Conservation (phyloP, 1,140 invertebrate genomes). For the Caerostris darwini region DNA sequence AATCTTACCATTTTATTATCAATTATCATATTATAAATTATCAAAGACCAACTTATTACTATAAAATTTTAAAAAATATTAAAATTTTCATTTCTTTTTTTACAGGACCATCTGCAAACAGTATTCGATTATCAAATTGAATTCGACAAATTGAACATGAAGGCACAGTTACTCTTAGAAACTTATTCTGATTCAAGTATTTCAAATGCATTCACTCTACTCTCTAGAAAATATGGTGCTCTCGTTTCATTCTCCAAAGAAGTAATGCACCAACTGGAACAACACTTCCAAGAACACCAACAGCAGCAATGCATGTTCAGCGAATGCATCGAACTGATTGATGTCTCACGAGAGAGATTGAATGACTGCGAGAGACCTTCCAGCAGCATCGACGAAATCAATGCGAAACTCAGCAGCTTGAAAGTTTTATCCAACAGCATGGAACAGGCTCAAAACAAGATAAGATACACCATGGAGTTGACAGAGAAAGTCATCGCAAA, state of each 20-base stretch:
- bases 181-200: slow-evolving; percentile 96
- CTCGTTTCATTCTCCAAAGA: slow-evolving; percentile 95
- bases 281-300: slow-evolving; percentile 90
- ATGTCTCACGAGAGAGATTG: slow-evolving; percentile 90
- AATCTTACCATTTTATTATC: too few relatives aligned
- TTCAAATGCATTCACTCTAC: slow-evolving; percentile 95
- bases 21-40: too few relatives aligned
- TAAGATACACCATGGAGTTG: slow-evolving; percentile 91
- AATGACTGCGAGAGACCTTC: slow-evolving; percentile 88
- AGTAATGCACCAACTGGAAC: slow-evolving; percentile 93
- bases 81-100: neutral
- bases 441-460: slow-evolving; percentile 94
- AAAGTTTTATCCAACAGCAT: slow-evolving; percentile 92
- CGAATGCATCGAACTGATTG: slow-evolving; percentile 95
- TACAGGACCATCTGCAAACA: slow-evolving; percentile 89
- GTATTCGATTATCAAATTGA: slow-evolving; percentile 97
- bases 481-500: slow-evolving; percentile 96
- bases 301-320: slow-evolving; percentile 89
- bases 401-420: slow-evolving; percentile 90
- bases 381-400: slow-evolving; percentile 89
- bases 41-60: too few relatives aligned
- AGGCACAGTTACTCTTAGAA: slow-evolving; percentile 93
- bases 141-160: slow-evolving; percentile 94
- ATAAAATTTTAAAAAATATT: neutral
- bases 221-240: slow-evolving; percentile 96